A percentile compares a stretch with the other conserved stretches of the same genome.
Conservation (phyloP, 2,113 vertebrate species). For the Cromileptes altivelis region DNA sequence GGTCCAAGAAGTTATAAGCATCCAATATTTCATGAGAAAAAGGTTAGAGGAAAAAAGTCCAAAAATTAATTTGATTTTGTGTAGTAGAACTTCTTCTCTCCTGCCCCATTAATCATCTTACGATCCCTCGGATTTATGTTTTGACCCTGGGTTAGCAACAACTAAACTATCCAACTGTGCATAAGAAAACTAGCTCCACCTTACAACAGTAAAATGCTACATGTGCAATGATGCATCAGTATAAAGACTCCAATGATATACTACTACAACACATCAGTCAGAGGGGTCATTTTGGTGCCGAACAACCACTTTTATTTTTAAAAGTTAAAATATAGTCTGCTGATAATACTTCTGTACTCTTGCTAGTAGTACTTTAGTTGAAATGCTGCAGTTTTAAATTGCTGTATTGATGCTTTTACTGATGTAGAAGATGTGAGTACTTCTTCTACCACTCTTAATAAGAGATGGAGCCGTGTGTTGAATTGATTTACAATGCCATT, state of each 20-base stretch:
- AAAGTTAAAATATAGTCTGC: too few species aligned
- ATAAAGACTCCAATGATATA: too few species aligned
- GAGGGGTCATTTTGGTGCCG: background rate
- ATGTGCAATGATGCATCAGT: too few species aligned
- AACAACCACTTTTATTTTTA: slow-evolving; percentile 4
- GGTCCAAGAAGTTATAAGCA: background rate
- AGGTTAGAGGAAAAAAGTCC: background rate
- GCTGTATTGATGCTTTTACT: background rate
- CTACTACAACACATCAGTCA: background rate
- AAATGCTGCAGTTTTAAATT: background rate
- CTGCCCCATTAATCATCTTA: background rate
- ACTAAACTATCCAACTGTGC: background rate
- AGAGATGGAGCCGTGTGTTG: background rate
- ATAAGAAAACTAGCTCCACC: background rate
- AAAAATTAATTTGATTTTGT: background rate
- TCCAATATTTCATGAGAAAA: background rate
- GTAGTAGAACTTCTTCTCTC: background rate
- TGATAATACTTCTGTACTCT: background rate
- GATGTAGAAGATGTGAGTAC: background rate
- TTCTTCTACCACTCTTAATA: background rate
- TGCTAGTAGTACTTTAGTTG: background rate
- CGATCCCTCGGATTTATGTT: background rate
- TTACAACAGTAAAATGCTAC: too few species aligned
- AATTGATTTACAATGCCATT: background rate
- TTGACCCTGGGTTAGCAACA: background rate